Conservation (phyloP, 2,113 vertebrate genomes). For the Prionailurus viverrinus region DNA sequence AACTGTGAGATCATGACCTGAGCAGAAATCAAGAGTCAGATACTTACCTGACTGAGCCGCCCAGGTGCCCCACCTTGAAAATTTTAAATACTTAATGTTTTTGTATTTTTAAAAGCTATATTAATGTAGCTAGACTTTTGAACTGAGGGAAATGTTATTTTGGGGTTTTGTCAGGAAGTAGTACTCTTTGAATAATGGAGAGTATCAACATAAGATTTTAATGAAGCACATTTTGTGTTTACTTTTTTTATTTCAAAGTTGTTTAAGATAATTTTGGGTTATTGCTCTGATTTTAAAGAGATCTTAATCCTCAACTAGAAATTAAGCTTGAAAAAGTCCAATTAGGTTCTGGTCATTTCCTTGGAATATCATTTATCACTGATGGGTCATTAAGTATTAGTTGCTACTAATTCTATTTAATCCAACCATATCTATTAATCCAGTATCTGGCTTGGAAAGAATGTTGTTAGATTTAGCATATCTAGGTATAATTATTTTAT, state of each 20-base stretch:
- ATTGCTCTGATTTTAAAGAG: slow-evolving; percentile 47
- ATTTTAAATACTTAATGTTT: slow-evolving; percentile 30
- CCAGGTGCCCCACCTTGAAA: neutral
- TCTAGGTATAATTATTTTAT: slow-evolving; percentile 22
- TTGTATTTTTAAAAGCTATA: slow-evolving; percentile 19
- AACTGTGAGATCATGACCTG: too few relatives aligned
- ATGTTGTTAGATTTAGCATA: slow-evolving; percentile 41
- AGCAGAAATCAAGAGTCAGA: too few relatives aligned
- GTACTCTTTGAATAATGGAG: slow-evolving; percentile 15
- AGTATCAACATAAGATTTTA: slow-evolving; percentile 35
- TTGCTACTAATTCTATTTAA: slow-evolving; percentile 47
- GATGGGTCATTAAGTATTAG: slow-evolving; percentile 14
- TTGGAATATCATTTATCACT: slow-evolving; percentile 16
- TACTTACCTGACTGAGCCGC: too few relatives aligned
- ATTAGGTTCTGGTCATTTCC: slow-evolving; percentile 11
- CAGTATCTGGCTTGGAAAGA: slow-evolving; percentile 2
- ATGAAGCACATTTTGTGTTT: slow-evolving; percentile 41
- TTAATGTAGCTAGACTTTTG: slow-evolving; percentile 18
- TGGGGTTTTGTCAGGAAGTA: slow-evolving; percentile 47
- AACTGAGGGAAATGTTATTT: slow-evolving; percentile 18
- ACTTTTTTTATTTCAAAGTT: neutral
- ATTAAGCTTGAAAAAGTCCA: slow-evolving; percentile 53
- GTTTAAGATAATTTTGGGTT: slow-evolving; percentile 49
- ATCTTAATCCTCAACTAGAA: slow-evolving; percentile 28
- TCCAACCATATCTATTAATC: neutral